A percentile compares a stretch with the other conserved stretches of the same genome.
phyloP scores from a whole-genome alignment of 2,797 vertebrate genomes.

The Jordanella pulchra region DNA sequence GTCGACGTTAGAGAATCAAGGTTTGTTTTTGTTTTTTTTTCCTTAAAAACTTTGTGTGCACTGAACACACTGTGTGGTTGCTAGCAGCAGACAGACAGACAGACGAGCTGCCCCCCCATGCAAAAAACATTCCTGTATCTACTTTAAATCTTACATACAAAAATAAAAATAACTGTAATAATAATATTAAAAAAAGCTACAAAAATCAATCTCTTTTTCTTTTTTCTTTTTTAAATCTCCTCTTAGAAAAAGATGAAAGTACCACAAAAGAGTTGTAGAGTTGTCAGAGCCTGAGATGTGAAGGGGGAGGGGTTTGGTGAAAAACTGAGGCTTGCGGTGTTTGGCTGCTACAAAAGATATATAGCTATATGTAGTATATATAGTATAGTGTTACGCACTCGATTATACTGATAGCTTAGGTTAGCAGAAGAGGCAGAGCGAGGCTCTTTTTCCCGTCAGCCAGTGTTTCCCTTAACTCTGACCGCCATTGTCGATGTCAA shows the following conservation, averaged over 20 bases:
- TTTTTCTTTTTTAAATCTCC: slow-evolving; percentile 69
- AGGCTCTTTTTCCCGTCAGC: slow-evolving; percentile 85
- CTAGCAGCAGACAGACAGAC: slow-evolving; percentile 87
- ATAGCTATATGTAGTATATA: slow-evolving; percentile 78
- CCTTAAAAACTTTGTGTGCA: slow-evolving; percentile 92
- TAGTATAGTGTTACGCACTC: slow-evolving; percentile 84
- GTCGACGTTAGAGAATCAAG: slow-evolving; percentile 89
- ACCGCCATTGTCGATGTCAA: slow-evolving; percentile 68
- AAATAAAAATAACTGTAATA: slow-evolving; percentile 86
- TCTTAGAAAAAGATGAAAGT: slow-evolving; percentile 93
- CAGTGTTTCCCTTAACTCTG: slow-evolving; percentile 72
- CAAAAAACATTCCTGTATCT: slow-evolving; percentile 95
- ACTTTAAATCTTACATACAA: slow-evolving; percentile 98
- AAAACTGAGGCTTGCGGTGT: slow-evolving; percentile 98
- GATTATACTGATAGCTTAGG: slow-evolving; percentile 88
- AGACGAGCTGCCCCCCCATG: slow-evolving; percentile 91
- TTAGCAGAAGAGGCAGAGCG: slow-evolving; percentile 84
- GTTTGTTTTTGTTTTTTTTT: slow-evolving; percentile 71
- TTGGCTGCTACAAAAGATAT: slow-evolving; percentile 99
- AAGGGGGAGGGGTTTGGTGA: slow-evolving; percentile 92
- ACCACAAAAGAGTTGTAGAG: slow-evolving; percentile 96
- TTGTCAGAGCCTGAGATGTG: slow-evolving; percentile 98
- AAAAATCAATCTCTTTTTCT: slow-evolving; percentile 87
- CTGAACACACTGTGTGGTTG: slow-evolving; percentile 83
- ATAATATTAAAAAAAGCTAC: slow-evolving; percentile 93